phyloP scores from a whole-genome alignment of 2,797 vertebrate genomes.

The Parotocinclus haroldoi region DNA sequence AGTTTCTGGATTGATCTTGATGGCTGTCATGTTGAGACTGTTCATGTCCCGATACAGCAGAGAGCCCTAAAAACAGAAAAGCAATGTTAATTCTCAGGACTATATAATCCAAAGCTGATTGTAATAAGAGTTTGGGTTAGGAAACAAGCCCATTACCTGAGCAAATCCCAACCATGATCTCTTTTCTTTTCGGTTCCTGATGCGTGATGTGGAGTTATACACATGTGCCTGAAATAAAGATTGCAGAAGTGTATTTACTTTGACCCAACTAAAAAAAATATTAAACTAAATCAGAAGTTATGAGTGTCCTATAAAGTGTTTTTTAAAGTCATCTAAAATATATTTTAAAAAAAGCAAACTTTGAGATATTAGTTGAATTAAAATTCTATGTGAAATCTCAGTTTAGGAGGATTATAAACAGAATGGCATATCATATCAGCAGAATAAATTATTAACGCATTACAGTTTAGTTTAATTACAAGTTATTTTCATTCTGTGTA shows the following conservation, averaged over 20 bases:
- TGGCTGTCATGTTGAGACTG: conserved; percentile 89
- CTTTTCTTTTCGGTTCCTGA: conserved; percentile 94
- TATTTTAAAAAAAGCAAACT: too few species aligned
- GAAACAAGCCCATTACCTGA: conserved; percentile 75
- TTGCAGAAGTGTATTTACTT: background rate
- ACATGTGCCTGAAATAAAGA: conserved; percentile 86
- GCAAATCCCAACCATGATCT: conserved; percentile 97
- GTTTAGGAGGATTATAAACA: too few species aligned
- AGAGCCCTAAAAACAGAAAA: conserved; percentile 75
- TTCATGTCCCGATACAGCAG: conserved; percentile 91
- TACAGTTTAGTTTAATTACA: too few species aligned
- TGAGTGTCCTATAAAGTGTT: too few species aligned
- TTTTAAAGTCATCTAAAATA: too few species aligned
- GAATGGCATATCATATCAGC: too few species aligned
- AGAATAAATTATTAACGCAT: too few species aligned
- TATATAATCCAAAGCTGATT: background rate
- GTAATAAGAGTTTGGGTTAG: too few species aligned
- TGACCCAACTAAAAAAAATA: background rate
- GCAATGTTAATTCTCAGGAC: background rate
- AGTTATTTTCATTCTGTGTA: too few species aligned
- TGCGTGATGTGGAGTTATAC: conserved; percentile 97
- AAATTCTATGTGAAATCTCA: too few species aligned
- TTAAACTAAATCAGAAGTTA: too few species aligned
- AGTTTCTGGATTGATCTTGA: conserved; percentile 98
- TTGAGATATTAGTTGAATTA: too few species aligned